These are phyloP conservation scores for Hemistola chrysoprasaria DNA, from an alignment of 2,888 invertebrate genomes.

Conservation along the genomic window DNA sequence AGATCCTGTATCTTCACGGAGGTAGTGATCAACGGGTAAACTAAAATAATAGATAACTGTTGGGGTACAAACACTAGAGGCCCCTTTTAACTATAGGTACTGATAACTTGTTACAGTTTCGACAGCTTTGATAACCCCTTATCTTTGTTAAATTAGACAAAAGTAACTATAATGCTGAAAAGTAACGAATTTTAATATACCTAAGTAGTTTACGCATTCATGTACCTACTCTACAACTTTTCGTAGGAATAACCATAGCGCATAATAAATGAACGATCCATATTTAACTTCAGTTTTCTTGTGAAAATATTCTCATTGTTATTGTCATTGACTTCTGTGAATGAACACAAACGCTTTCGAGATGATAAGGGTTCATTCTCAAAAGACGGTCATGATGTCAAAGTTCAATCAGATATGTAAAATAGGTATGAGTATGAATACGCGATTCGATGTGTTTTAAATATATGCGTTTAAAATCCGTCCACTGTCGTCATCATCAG, in stretches of 20 bases:
- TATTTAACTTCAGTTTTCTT: too few species aligned
- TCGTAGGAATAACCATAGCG: too few species aligned
- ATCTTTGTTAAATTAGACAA: conserved; percentile 49
- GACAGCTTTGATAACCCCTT: conserved; percentile 70
- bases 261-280: too few species aligned
- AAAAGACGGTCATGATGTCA: conserved; percentile 66
- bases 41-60: conserved; percentile 28
- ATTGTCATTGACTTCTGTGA: conserved; percentile 51
- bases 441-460: conserved; percentile 1
- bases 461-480: not conserved
- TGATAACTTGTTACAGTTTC: conserved; percentile 68
- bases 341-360: conserved; percentile 67
- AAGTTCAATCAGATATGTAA: conserved; percentile 64
- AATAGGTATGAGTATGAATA: too few species aligned
- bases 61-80: conserved; percentile 29
- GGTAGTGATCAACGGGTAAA: too few species aligned
- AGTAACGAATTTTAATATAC: not conserved
- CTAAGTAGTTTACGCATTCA: too few species aligned
- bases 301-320: too few species aligned
- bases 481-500: too few species aligned
- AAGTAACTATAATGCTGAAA: not conserved
- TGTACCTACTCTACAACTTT: too few species aligned
- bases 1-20: too few species aligned
- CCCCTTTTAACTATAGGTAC: conserved; percentile 48
- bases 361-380: conserved; percentile 65